Evolutionary conservation across 2,888 invertebrate genomes (phyloP).

Genomic region (Thera britannica): DNA sequence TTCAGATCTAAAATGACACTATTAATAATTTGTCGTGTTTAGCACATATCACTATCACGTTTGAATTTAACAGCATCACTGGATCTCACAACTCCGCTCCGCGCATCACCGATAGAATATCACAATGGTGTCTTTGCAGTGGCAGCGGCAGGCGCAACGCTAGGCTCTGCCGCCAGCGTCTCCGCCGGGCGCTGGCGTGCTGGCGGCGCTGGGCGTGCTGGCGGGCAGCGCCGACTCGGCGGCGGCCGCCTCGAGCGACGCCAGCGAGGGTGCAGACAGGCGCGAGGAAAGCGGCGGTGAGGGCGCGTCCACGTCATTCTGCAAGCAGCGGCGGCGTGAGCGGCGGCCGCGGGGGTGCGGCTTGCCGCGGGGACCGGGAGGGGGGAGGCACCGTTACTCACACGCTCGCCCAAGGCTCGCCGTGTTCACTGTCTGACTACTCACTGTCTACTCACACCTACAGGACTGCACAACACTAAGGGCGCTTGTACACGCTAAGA

Average conservation of each 20-base stretch:
- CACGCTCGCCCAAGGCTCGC: slow-evolving; percentile 50
- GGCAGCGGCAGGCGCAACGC: slow-evolving; percentile 39
- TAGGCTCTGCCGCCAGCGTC: slow-evolving; percentile 37
- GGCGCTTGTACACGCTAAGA: too few species aligned
- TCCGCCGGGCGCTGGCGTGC: slow-evolving; percentile 46
- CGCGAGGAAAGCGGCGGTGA: slow-evolving; percentile 74
- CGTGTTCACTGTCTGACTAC: slow-evolving; percentile 45
- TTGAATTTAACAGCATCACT: slow-evolving; percentile 9
- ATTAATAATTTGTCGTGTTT: background rate
- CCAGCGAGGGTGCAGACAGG: slow-evolving; percentile 61
- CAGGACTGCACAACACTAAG: too few species aligned
- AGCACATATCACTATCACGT: slow-evolving; percentile 14
- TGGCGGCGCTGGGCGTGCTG: slow-evolving; percentile 32
- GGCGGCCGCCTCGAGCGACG: slow-evolving; percentile 54
- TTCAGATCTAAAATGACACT: slow-evolving; percentile 5
- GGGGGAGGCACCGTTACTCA: slow-evolving; percentile 74
- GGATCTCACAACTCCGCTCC: slow-evolving; percentile 19
- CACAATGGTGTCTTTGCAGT: slow-evolving; percentile 31
- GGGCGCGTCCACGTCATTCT: slow-evolving; percentile 83
- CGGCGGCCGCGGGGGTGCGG: slow-evolving; percentile 21
- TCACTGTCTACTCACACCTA: background rate
- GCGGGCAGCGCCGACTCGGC: slow-evolving; percentile 36
- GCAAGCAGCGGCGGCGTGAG: slow-evolving; percentile 69
- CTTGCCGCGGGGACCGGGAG: slow-evolving; percentile 40
- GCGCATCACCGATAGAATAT: slow-evolving; percentile 38